Evolutionary conservation across 2,888 invertebrate species (phyloP).

Genomic region (Apodemia hepburni): DNA sequence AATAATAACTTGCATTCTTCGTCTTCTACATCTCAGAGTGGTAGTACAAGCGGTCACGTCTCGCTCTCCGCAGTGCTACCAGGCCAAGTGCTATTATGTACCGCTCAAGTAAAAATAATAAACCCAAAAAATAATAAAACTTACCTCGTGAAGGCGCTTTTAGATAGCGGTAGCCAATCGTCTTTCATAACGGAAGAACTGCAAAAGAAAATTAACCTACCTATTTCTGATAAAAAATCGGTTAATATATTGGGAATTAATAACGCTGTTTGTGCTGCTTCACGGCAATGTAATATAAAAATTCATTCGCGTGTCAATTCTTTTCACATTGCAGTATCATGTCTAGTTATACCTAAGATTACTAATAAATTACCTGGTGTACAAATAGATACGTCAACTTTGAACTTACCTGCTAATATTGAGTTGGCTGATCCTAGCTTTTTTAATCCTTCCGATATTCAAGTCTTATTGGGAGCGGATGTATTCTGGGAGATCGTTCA

Average conservation of each 20-base stretch:
- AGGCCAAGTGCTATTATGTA: conserved; percentile 21
- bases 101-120: conserved; percentile 23
- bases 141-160: conserved; percentile 19
- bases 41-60: neutral
- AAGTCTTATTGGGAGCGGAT: conserved; percentile 26
- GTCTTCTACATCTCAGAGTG: neutral
- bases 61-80: conserved; percentile 18
- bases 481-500: conserved; percentile 29
- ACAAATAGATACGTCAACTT: neutral
- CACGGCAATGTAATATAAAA: conserved; percentile 16
- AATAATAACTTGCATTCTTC: neutral
- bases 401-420: neutral
- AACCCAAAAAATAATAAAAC: conserved; percentile 17
- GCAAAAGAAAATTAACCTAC: neutral
- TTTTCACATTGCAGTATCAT: conserved; percentile 18
- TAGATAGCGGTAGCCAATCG: neutral
- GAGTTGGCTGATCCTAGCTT: conserved; percentile 19
- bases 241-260: conserved; percentile 1
- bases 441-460: conserved; percentile 22
- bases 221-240: neutral
- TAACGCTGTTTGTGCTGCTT: neutral
- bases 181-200: conserved; percentile 18
- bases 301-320: conserved; percentile 18
- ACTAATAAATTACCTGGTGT: conserved; percentile 25
- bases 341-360: conserved; percentile 25